Evolutionary conservation across 2,797 vertebrate genomes (phyloP).

Genomic region (Dendrocincla fuliginosa): DNA sequence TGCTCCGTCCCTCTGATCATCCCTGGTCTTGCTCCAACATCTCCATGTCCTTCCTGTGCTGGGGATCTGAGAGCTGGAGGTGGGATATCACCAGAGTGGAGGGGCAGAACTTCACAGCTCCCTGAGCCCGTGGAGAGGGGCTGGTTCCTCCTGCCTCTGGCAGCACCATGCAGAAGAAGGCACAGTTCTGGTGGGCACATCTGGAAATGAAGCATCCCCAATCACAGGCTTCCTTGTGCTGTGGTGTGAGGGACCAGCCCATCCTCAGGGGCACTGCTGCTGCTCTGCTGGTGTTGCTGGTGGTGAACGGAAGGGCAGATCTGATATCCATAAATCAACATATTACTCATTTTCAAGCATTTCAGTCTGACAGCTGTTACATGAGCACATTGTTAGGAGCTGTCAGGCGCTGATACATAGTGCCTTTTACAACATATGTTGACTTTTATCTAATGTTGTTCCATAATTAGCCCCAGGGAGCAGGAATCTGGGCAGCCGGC

Average conservation of each 20-base stretch:
- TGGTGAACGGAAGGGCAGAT: constrained; percentile 61
- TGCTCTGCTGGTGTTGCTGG: background rate
- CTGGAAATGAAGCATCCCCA: background rate
- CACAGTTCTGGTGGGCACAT: background rate
- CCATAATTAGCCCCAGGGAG: constrained; percentile 80
- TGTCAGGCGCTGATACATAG: constrained; percentile 81
- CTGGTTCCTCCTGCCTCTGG: rapidly evolving
- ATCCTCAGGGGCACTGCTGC: background rate
- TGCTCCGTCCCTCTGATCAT: background rate
- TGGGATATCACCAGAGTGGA: background rate
- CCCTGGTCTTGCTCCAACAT: background rate
- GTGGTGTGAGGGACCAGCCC: rapidly evolving
- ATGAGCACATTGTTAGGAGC: constrained; percentile 82
- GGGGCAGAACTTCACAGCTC: background rate
- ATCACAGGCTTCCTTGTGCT: background rate
- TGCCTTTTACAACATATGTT: constrained; percentile 84
- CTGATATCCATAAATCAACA: constrained; percentile 84
- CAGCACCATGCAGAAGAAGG: rapidly evolving
- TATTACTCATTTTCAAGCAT: constrained; percentile 78
- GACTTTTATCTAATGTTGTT: constrained; percentile 84
- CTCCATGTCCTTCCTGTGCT: background rate
- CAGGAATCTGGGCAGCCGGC: constrained; percentile 72
- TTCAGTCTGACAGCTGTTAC: constrained; percentile 81
- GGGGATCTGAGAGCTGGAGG: background rate
- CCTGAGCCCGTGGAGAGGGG: rapidly evolving